phyloP scores from a whole-genome alignment of 1,140 invertebrate species.

The Hesperophylax magnus region DNA sequence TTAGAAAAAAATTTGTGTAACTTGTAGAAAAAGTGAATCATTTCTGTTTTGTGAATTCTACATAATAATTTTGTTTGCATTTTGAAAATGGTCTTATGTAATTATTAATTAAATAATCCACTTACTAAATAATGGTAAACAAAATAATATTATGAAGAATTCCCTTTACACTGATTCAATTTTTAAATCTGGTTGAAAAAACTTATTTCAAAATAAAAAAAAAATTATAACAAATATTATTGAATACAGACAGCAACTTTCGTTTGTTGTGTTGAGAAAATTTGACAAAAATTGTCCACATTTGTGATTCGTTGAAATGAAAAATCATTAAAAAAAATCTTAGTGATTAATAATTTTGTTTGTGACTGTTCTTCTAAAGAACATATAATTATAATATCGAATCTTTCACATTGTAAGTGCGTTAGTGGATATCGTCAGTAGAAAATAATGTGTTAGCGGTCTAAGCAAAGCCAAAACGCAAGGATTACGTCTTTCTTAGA shows the following conservation, averaged over 20 bases:
- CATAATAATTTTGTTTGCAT: background rate
- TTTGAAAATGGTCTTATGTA: background rate
- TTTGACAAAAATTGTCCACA: conserved; percentile 7
- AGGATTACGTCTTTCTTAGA: conserved; percentile 35
- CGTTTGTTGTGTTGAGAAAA: background rate
- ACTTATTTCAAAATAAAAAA: conserved; percentile 5
- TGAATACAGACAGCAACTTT: background rate
- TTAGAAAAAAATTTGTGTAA: background rate
- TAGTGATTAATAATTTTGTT: conserved; percentile 14
- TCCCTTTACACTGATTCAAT: background rate
- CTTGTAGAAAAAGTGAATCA: background rate
- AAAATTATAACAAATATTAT: conserved; percentile 1
- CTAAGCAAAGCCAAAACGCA: conserved; percentile 38
- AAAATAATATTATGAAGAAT: background rate
- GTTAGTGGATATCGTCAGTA: conserved; percentile 8
- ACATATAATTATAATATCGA: conserved; percentile 2
- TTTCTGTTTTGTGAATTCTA: background rate
- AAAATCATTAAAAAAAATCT: conserved; percentile 20
- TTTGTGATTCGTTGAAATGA: conserved; percentile 23
- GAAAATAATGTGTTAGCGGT: conserved; percentile 23
- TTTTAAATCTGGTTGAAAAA: background rate
- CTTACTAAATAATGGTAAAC: background rate
- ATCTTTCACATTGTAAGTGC: conserved; percentile 20
- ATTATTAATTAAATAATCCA: background rate
- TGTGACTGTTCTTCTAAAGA: conserved; percentile 10